Evolutionary conservation across 2,797 vertebrate genomes (phyloP), one percentile per base, ranked within the genome.

Genomic region (Hirundo rustica): DNA sequence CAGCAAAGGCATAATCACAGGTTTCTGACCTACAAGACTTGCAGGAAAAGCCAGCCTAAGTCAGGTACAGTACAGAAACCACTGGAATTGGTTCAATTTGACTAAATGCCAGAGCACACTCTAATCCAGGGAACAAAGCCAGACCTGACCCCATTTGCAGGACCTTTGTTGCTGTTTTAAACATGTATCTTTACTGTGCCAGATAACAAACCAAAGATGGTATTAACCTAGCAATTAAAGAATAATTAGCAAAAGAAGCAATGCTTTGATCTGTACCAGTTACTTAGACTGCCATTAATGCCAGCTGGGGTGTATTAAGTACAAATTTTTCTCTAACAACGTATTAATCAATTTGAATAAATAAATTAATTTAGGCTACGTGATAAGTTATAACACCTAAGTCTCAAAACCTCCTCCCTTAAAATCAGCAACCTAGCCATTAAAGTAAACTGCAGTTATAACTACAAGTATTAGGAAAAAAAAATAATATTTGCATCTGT

Each of bases 101-200:
- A 88, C 50, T 15, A 34, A 38, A 62, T 67, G 94, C 92, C 95
- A 96, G 90, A 91, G 76, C 86, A 86, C 44, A 48, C 42, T 23
- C 80, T 70, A 54, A 53, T 70, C 54, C 50, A 36, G 30, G 61
- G 71, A 94, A 87, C 42, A 73, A 55, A 89, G 85, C 80, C 85
- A 95, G 89, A 81, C 53, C 71, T 76, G 91, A 95, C 65, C 67
- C 89, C 66, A 58, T 88, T 60, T 85, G 80, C 87, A 92, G 93
- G 87, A 86, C 72, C 50, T 92, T 66, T 81, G 66, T 61, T 90
- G 61, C 61, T 74, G 85, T 54, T 89, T 75, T 62, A 79, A 89
- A 81, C 29, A n/a, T 16, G 14, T 40, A 36, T 84, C 67, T 81
- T 90, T 93, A 79, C 61, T 51, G 36, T 55, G 60, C 36, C 47